Percentiles rank a stretch among this genome's conserved stretches.
Conservation (phyloP, 30 jellyfish, hydroid and myxozoan species). For the Hydractinia echinata region DNA sequence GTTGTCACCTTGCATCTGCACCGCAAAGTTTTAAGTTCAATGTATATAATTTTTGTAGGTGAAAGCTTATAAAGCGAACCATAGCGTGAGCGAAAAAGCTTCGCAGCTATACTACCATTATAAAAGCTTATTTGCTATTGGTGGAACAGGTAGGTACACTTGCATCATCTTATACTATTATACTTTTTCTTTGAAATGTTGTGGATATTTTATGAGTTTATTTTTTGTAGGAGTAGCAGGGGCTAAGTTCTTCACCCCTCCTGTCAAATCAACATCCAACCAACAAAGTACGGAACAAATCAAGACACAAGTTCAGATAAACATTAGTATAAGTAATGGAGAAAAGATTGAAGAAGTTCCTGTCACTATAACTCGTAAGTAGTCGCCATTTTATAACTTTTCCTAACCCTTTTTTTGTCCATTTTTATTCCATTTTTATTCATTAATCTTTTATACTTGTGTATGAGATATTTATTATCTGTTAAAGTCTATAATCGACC, state of each 20-base stretch:
- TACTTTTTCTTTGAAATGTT: not conserved
- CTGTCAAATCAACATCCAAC: constrained; percentile 3
- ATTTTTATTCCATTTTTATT: too few species aligned
- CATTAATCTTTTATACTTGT: too few species aligned
- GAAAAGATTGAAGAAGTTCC: constrained; percentile 17
- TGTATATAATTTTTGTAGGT: constrained; percentile 38
- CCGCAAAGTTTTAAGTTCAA: not conserved
- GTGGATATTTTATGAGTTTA: not conserved
- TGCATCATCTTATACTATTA: not conserved
- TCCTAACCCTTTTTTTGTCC: not conserved
- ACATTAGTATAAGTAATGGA: constrained; percentile 11
- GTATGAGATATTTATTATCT: too few species aligned
- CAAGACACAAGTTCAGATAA: constrained; percentile 23
- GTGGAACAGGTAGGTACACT: constrained; percentile 39
- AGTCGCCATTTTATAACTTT: not conserved
- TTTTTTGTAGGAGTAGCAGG: not conserved
- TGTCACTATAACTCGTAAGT: constrained; percentile 9
- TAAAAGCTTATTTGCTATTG: constrained; percentile 63
- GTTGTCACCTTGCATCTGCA: not conserved
- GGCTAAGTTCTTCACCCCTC: constrained; percentile 17
- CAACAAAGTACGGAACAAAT: not conserved
- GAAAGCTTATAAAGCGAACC: constrained; percentile 71
- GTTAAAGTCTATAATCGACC: too few species aligned
- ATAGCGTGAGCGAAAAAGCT: constrained; percentile 71
- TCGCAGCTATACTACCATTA: constrained; percentile 55